Evolutionary conservation across 2,888 invertebrate species (phyloP), one percentile per base, ranked within the genome.

Genomic region (Eilema sororculum): DNA sequence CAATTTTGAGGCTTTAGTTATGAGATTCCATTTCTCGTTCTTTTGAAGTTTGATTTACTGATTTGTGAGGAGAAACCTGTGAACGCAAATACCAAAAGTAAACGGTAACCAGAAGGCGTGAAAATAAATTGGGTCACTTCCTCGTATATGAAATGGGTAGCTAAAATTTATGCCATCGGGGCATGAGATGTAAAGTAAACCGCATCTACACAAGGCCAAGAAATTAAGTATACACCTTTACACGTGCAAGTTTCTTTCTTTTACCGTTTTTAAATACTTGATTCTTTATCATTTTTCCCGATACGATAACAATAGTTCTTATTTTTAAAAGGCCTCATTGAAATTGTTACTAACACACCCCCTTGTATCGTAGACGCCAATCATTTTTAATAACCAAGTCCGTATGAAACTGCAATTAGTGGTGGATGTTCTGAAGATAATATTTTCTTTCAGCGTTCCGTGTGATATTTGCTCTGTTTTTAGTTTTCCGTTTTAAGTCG

Each of bases 401-500:
- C 57, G 73, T 78, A 74, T 72, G 52, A 80, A 79, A 67, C 74
- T 62, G 73, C 76, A 78, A 78, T 74, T 76, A 78, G 71, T 73
- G 69, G 65, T 65, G 67, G 67, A 71, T 69, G 68, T 77, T 77
- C 71, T 69, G 65, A 73, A 65, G 68, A 72, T 75, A 80, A 78
- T 77, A 75, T 75, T 78, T 79, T 69, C 71, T 72, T 81, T 74
- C 74, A 75, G 56, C 73, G 52, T 78, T 77, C 68, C 68, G 71
- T 81, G 79, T 76, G 73, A 80, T 79, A 82, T 75, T 78, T 74
- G 74, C 58, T 70, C 67, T 62, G 61, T 67, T 77, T 80, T 74
- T 76, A 76, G 72, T 85, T 84, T 82, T 71, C 78, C 75, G 70
- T 77, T 85, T 82, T 81, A 82, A 84, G 80, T 81, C 73, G 76